These are phyloP conservation scores for Hypolimnas misippus DNA, from an alignment of 2,888 invertebrate genomes.

Conservation along the genomic window DNA sequence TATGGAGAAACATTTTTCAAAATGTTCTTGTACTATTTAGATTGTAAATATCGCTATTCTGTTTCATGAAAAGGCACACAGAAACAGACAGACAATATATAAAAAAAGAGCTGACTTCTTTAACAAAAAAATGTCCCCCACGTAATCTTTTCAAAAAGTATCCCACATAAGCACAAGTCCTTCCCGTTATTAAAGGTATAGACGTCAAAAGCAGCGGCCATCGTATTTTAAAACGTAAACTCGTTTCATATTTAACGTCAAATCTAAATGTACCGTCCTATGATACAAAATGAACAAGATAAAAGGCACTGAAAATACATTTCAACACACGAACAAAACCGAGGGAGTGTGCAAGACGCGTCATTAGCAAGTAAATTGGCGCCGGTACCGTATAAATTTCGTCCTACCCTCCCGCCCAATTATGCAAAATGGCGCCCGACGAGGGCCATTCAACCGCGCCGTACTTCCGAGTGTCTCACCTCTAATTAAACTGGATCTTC, in stretches of 20 bases:
- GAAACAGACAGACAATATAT: not conserved
- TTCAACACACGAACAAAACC: constrained; percentile 54
- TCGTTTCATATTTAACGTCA: constrained; percentile 11
- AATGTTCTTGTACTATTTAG: no score
- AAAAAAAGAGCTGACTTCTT: not conserved
- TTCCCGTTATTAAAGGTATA: not conserved
- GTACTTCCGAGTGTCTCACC: constrained; percentile 79
- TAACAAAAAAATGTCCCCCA: not conserved
- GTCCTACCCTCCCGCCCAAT: constrained; percentile 80
- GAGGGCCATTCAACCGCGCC: constrained; percentile 78
- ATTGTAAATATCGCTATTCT: no score
- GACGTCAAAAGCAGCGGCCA: not conserved
- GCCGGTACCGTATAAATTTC: constrained; percentile 81
- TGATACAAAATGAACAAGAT: constrained; percentile 38
- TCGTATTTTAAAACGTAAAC: constrained; percentile 1
- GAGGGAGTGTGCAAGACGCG: constrained; percentile 69
- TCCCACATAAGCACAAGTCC: not conserved
- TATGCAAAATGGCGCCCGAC: constrained; percentile 83
- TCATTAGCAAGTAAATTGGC: constrained; percentile 84
- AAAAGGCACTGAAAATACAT: constrained; percentile 36
- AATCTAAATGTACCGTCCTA: constrained; percentile 33
- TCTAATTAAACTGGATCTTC: constrained; percentile 82
- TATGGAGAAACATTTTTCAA: no score
- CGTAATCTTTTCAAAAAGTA: not conserved
- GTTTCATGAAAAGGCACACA: not conserved